Evolutionary conservation across 2,888 invertebrate species (phyloP), one percentile per base, ranked within the genome.

Genomic region (Hoplodrina blanda): DNA sequence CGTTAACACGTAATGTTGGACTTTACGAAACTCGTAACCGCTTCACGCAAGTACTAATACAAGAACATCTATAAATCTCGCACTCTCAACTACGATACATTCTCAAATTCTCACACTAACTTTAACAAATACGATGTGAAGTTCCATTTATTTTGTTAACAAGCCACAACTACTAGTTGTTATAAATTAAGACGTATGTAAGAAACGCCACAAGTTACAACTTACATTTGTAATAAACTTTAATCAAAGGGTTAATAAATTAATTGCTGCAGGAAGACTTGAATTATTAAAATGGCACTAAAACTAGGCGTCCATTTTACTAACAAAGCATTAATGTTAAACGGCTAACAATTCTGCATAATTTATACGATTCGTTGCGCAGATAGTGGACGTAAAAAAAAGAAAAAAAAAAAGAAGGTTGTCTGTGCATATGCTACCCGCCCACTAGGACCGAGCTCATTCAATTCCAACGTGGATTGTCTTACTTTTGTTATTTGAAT

Each of bases 341-440:
- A 76, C 78, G 82, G 85, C 73, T 77, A 76, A 84, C 80, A 85
- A 85, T 87, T 88, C 83, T 83, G 83, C 85, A 88, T 89, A 89
- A 90, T 90, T 89, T 89, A 90, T 88, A 87, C 89, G 88, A 84
- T 85, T 85, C 87, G 87, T 83, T 87, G 87, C 88, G 78, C 89
- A 82, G 85, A 87, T 84, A 86, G 84, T 86, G 84, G 84, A 86
- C 83, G 80, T 76, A 89, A 86, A 89, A 85, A 89, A 85, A 88
- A 83, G 86, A 82, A 86, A 68, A 71, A 52, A 77, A 83, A 82
- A 64, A 68, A n/a, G 19, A 53, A 60, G 41, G 85, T 85, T 83
- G 86, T 89, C 87, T 82, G 86, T 86, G 88, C 88, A 91, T 87
- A 88, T 91, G 90, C 85, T 85, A 70, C 83, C 82, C 87, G 77